A percentile compares a stretch with the other conserved stretches of the same genome.
These are phyloP conservation scores for Notocelia uddmanniana DNA, from an alignment of 2,888 invertebrate species.

Conservation along the genomic window DNA sequence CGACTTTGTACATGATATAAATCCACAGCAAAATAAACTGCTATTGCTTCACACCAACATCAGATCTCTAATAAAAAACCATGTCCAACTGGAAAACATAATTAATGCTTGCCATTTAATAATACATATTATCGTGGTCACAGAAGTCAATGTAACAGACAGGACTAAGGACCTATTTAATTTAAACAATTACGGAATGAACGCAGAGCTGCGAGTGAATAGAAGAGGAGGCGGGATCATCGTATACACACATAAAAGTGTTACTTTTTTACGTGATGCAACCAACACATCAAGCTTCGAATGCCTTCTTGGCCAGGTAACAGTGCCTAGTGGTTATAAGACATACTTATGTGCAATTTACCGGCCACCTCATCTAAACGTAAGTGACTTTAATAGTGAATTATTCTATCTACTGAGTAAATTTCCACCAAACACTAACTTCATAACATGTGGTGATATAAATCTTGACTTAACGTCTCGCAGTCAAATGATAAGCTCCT, in stretches of 20 bases:
- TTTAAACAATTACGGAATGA: neutral
- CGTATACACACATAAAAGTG: neutral
- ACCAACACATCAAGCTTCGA: neutral
- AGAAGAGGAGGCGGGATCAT: slow-evolving; percentile 1
- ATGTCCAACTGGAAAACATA: neutral
- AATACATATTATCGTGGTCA: neutral
- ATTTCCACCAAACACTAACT: neutral
- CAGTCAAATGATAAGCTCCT: neutral
- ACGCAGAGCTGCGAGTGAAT: neutral
- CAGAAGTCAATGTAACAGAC: neutral
- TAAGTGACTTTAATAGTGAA: slow-evolving; percentile 1
- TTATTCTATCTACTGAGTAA: neutral
- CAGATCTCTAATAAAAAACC: neutral
- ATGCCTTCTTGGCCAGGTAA: neutral
- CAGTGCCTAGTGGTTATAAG: neutral
- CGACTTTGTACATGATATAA: neutral
- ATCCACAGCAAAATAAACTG: neutral
- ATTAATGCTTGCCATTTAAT: neutral
- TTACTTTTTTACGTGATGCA: neutral
- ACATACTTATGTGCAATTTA: neutral
- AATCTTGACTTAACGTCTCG: neutral
- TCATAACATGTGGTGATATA: neutral
- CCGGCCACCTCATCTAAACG: neutral
- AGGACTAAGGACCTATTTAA: neutral
- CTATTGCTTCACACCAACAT: neutral